Evolutionary conservation across 2,888 invertebrate genomes (phyloP).

Genomic region (Tetheella fluctuosa): DNA sequence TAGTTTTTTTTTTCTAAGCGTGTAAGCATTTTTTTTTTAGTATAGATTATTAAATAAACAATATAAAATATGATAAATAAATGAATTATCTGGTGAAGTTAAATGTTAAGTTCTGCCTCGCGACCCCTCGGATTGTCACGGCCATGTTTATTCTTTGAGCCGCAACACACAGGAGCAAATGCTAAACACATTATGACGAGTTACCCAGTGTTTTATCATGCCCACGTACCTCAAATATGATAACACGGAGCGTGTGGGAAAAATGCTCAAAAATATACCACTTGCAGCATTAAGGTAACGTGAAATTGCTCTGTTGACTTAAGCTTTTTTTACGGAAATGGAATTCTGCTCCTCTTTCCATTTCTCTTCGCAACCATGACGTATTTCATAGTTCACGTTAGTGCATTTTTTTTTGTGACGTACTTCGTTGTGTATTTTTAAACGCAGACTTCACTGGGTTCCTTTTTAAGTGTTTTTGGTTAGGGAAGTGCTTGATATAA

Average conservation of each 20-base stretch:
- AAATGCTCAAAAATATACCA: constrained; percentile 50
- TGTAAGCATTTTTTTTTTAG: no score
- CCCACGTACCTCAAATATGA: constrained; percentile 47
- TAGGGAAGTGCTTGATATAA: not conserved
- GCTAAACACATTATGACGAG: constrained; percentile 75
- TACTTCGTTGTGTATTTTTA: constrained; percentile 25
- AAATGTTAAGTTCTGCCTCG: no score
- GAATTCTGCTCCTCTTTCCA: constrained; percentile 29
- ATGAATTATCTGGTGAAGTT: no score
- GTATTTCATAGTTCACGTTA: constrained; percentile 52
- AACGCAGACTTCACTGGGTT: constrained; percentile 19
- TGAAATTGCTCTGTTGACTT: constrained; percentile 42
- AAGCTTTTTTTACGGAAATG: constrained; percentile 18
- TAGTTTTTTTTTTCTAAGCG: no score
- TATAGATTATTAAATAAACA: no score
- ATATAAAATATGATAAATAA: no score
- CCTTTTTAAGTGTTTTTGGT: constrained; percentile 1
- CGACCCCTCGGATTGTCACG: constrained; percentile 14
- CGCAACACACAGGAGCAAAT: constrained; percentile 42
- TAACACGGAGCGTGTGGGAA: constrained; percentile 47
- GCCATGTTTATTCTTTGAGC: constrained; percentile 53
- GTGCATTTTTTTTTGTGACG: constrained; percentile 38
- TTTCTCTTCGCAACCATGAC: constrained; percentile 35
- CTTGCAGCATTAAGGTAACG: constrained; percentile 49
- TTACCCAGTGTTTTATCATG: constrained; percentile 56